A percentile compares a stretch with the other conserved stretches of the same genome.
These are phyloP conservation scores for Volucella bombylans DNA, from an alignment of 2,888 invertebrate species.

Conservation along the genomic window DNA sequence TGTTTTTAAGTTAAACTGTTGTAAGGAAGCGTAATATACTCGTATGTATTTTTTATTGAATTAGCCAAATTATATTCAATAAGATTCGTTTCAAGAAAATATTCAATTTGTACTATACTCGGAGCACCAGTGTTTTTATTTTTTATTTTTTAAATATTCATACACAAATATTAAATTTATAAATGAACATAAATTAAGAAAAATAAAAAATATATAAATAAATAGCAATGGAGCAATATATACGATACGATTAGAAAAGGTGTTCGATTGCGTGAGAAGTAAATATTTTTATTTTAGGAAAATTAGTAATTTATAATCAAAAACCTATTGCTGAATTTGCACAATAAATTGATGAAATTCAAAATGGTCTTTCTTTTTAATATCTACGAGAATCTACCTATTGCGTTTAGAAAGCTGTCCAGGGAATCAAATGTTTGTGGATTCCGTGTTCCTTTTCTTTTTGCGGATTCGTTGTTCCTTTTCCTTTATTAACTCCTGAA, in stretches of 20 bases:
- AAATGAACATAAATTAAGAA: no score
- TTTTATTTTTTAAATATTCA: slow-evolving; percentile 49
- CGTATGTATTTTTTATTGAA: no score
- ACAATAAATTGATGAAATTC: slow-evolving; percentile 71
- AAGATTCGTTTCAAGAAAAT: slow-evolving; percentile 13
- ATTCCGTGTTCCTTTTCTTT: no score
- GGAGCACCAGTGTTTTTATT: slow-evolving; percentile 44
- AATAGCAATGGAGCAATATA: slow-evolving; percentile 59
- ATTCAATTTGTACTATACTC: slow-evolving; percentile 45
- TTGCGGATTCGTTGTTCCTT: no score
- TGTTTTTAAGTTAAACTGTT: no score
- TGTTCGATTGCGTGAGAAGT: slow-evolving; percentile 19
- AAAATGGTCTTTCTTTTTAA: background rate
- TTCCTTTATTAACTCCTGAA: no score
- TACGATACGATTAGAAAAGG: slow-evolving; percentile 23
- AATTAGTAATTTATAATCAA: slow-evolving; percentile 68
- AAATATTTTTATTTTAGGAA: slow-evolving; percentile 54
- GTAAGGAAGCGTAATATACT: no score
- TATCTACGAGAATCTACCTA: no score
- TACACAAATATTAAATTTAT: background rate
- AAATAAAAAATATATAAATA: slow-evolving; percentile 22
- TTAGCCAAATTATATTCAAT: background rate
- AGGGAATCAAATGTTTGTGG: no score
- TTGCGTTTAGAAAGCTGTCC: no score
- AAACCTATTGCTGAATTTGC: slow-evolving; percentile 75